phyloP scores from a whole-genome alignment of 2,113 vertebrate species.

The Piprites chloris region DNA sequence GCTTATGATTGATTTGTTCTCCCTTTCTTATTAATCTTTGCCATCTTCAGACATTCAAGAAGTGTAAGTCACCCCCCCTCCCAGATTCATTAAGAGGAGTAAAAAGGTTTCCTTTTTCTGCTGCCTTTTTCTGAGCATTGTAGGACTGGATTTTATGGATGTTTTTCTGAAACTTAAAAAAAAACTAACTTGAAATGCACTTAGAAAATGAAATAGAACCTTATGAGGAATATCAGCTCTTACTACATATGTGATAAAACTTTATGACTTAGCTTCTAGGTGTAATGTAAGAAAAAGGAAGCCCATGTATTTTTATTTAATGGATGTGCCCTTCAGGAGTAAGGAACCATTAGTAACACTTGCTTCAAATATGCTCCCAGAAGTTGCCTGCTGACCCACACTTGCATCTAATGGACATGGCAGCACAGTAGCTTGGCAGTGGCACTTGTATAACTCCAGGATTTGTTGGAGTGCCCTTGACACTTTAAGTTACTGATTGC shows the following conservation, averaged over 20 bases:
- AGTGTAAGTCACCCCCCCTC: background rate
- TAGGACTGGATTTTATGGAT: background rate
- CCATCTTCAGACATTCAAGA: background rate
- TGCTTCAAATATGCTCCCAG: background rate
- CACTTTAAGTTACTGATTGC: background rate
- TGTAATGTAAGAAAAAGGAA: background rate
- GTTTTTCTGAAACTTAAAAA: background rate
- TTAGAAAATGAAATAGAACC: background rate
- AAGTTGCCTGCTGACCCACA: background rate
- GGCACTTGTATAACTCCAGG: background rate
- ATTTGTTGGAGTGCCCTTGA: background rate
- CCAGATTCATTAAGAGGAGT: background rate
- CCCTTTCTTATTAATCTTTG: background rate
- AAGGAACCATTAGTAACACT: background rate
- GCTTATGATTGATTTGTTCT: background rate
- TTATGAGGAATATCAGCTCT: background rate
- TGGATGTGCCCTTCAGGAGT: background rate
- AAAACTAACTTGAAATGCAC: background rate
- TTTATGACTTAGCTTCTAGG: background rate
- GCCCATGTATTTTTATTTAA: background rate
- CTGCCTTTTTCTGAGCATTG: background rate
- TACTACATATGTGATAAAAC: background rate
- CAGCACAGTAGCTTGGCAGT: background rate
- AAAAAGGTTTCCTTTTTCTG: background rate
- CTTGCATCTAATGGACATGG: background rate